Conservation (phyloP, 2,888 invertebrate species). For the Leptura quadrifasciata region DNA sequence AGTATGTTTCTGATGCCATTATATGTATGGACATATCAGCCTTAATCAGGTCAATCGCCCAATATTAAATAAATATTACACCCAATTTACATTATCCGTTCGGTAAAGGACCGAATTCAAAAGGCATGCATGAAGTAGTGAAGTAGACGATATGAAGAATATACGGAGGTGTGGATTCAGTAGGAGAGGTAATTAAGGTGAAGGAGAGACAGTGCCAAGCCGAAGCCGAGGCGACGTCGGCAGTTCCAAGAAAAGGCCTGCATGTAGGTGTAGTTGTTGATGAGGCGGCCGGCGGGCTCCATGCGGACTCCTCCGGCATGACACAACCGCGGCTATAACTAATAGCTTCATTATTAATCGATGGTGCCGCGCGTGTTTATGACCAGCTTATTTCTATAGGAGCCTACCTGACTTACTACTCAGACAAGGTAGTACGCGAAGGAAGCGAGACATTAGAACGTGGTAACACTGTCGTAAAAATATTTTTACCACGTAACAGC, state of each 20-base stretch:
- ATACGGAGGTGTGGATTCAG: conserved; percentile 45
- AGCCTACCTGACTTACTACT: not conserved
- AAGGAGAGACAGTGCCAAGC: conserved; percentile 38
- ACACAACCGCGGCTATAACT: conserved; percentile 39
- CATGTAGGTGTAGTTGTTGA: conserved; percentile 43
- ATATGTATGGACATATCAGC: no score
- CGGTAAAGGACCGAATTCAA: not conserved
- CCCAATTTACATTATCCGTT: not conserved
- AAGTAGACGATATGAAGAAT: conserved; percentile 26
- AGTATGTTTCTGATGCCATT: no score
- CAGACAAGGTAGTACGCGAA: not conserved
- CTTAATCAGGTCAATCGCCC: no score
- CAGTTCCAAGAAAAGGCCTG: conserved; percentile 42
- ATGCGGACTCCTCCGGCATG: conserved; percentile 31
- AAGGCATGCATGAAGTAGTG: conserved; percentile 9
- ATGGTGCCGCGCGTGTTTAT: conserved; percentile 41
- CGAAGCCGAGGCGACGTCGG: conserved; percentile 31
- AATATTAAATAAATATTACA: not conserved
- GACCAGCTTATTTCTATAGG: conserved; percentile 21
- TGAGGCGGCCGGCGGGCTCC: conserved; percentile 39
- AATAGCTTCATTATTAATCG: conserved; percentile 48
- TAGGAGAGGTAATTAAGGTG: conserved; percentile 46
- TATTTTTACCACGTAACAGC: not conserved
- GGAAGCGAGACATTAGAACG: conserved; percentile 1
- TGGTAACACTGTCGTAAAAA: not conserved